phyloP scores from a whole-genome alignment of 2,888 invertebrate species.

The Tachina grossa region DNA sequence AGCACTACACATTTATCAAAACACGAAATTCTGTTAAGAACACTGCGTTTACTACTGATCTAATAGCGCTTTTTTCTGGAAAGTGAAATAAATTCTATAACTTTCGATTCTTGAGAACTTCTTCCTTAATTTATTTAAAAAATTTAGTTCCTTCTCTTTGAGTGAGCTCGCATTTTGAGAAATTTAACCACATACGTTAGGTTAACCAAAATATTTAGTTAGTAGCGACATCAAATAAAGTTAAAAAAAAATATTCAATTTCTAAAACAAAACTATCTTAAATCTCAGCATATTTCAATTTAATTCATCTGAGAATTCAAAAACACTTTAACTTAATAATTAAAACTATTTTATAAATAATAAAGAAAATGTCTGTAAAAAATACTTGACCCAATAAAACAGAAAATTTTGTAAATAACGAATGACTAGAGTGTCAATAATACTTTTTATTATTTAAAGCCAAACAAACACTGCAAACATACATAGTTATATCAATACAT shows the following conservation, averaged over 20 bases:
- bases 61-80: no score
- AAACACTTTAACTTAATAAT: conserved; percentile 2
- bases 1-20: no score
- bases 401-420: conserved; percentile 60
- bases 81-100: no score
- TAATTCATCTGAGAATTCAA: neutral
- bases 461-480: conserved; percentile 11
- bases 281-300: neutral
- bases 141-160: no score
- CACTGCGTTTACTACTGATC: no score
- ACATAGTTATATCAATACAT: conserved; percentile 8
- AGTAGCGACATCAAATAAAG: neutral
- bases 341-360: neutral
- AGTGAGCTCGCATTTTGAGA: no score
- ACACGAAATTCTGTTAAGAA: no score
- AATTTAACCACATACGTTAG: no score
- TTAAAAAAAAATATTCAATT: neutral
- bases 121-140: no score
- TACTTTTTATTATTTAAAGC: conserved; percentile 53
- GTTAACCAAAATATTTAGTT: neutral
- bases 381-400: conserved; percentile 70
- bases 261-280: neutral
- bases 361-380: conserved; percentile 1
- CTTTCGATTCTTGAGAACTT: no score
- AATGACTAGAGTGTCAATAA: conserved; percentile 65